Conservation (phyloP, 2,888 invertebrate species). For the Chironomus tentans region DNA sequence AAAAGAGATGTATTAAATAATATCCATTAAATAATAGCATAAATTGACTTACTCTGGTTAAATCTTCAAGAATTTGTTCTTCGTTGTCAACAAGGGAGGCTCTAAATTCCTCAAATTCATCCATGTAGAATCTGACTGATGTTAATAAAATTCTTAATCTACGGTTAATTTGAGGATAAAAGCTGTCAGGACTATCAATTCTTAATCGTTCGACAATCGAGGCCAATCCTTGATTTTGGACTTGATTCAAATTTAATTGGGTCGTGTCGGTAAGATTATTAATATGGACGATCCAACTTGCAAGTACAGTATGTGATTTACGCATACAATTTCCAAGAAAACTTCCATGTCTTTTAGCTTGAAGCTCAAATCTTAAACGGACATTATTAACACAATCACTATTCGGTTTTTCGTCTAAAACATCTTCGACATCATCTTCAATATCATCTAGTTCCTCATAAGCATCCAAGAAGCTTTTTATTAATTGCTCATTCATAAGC, state of each 20-base stretch:
- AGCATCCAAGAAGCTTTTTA: not conserved
- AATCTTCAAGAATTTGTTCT: not conserved
- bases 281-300: not conserved
- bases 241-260: not conserved
- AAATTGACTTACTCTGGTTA: not conserved
- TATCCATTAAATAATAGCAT: no score
- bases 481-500: not conserved
- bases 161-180: not conserved
- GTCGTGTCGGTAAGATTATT: not conserved
- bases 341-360: not conserved
- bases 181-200: not conserved
- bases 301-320: not conserved
- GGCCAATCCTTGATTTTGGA: not conserved
- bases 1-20: not conserved
- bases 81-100: not conserved
- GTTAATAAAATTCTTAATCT: not conserved
- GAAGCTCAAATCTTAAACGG: not conserved
- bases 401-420: not conserved
- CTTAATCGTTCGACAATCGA: not conserved
- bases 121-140: not conserved
- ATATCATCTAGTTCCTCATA: not conserved
- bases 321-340: not conserved
- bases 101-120: slow-evolving; percentile 7
- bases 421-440: not conserved
- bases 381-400: not conserved